Evolutionary conservation across 2,888 invertebrate genomes (phyloP).

Genomic region (Coremacera marginata): DNA sequence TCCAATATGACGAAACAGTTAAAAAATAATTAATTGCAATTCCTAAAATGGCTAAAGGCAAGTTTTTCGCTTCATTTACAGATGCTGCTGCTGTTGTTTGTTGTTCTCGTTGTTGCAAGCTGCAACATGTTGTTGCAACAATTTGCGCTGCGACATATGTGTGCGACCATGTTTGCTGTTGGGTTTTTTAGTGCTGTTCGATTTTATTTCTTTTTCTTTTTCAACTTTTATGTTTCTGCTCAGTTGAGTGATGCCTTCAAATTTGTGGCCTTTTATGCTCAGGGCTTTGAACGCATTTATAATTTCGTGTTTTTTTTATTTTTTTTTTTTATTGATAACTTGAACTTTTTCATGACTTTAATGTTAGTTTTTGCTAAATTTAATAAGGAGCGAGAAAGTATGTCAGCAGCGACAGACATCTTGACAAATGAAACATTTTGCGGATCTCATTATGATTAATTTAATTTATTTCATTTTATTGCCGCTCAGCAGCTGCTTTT

Average conservation of each 20-base stretch:
- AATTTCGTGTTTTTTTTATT: conserved; percentile 23
- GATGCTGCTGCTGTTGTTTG: conserved; percentile 28
- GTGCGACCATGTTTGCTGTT: conserved; percentile 61
- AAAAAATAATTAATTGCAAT: conserved; percentile 70
- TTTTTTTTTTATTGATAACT: conserved; percentile 29
- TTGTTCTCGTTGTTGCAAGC: conserved; percentile 44
- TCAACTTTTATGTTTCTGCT: conserved; percentile 1
- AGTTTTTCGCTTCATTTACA: conserved; percentile 41
- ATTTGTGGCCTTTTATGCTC: conserved; percentile 40
- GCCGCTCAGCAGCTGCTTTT: conserved; percentile 4
- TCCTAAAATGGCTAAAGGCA: conserved; percentile 68
- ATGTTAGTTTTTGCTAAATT: conserved; percentile 34
- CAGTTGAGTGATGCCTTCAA: conserved; percentile 29
- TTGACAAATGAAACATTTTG: conserved; percentile 66
- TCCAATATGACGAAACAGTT: conserved; percentile 69
- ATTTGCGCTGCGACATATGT: conserved; percentile 56
- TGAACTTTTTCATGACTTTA: conserved; percentile 19
- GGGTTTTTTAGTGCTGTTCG: conserved; percentile 42
- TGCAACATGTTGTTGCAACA: conserved; percentile 49
- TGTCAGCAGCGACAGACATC: conserved; percentile 64
- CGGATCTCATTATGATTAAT: conserved; percentile 18
- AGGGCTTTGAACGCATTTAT: conserved; percentile 44
- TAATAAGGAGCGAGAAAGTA: conserved; percentile 65
- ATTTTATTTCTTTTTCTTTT: conserved; percentile 25
- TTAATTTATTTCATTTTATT: conserved; percentile 30